These are phyloP conservation scores for Bursaphelenchus mucronatus DNA, from an alignment of 1,140 invertebrate species.

Conservation along the genomic window DNA sequence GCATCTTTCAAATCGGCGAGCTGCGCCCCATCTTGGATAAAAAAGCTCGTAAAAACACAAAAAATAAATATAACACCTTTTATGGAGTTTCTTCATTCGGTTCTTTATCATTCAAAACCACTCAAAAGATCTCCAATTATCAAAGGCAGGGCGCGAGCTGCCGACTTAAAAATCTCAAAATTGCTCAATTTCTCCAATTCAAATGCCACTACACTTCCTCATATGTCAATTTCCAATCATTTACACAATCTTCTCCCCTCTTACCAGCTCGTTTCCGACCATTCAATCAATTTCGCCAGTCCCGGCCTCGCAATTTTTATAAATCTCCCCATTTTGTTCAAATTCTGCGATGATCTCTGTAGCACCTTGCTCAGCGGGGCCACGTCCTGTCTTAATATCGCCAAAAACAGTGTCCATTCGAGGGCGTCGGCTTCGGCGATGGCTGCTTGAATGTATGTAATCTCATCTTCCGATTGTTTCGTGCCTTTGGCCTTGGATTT, in stretches of 20 bases:
- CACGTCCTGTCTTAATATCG: slow-evolving; percentile 37
- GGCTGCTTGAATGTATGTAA: slow-evolving; percentile 27
- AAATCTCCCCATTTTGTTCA: slow-evolving; percentile 23
- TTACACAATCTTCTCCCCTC: neutral
- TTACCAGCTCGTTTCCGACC: slow-evolving; percentile 34
- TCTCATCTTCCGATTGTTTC: slow-evolving; percentile 37
- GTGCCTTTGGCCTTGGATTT: slow-evolving; percentile 37
- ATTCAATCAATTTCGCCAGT: slow-evolving; percentile 22
- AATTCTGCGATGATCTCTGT: slow-evolving; percentile 20
- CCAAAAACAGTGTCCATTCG: slow-evolving; percentile 47
- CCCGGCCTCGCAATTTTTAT: slow-evolving; percentile 32
- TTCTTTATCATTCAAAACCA: too few relatives aligned
- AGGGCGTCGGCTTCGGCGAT: slow-evolving; percentile 35
- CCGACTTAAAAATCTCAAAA: too few relatives aligned
- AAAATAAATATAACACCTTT: too few relatives aligned
- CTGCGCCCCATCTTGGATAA: too few relatives aligned
- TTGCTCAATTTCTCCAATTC: too few relatives aligned
- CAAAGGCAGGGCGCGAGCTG: too few relatives aligned
- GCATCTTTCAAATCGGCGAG: too few relatives aligned
- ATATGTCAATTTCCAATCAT: too few relatives aligned
- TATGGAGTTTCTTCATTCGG: too few relatives aligned
- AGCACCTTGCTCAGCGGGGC: slow-evolving; percentile 30
- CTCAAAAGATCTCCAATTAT: too few relatives aligned
- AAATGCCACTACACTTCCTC: too few relatives aligned
- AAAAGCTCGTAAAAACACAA: neutral